Evolutionary conservation across 2,797 vertebrate species (phyloP), one percentile per base, ranked within the genome.

Genomic region (Capromys pilorides): DNA sequence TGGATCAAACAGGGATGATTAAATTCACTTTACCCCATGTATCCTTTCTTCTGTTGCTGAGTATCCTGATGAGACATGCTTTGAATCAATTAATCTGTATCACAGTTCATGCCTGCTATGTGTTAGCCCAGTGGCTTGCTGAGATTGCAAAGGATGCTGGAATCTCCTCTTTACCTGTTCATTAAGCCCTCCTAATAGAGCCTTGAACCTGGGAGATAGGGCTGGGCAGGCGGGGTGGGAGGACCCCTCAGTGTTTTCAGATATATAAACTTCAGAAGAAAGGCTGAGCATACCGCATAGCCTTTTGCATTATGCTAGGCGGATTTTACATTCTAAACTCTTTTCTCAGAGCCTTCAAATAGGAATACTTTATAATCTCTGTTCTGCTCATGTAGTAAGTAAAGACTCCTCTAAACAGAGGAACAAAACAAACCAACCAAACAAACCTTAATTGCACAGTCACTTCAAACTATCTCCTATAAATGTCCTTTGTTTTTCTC

Each of bases 71-170:
- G 90, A 45, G 84, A 71, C 0, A 0, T 62, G 90, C 62, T 86
- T 95, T 93, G 82, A 49, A 96, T 97, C 96, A 93, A 91, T 97
- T 97, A 93, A 79, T 90, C 93, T 96, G 75, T 75, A 93, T 95
- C 66, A 79, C 94, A 77, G 33, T 91, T 49, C 41, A 79, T 85
- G 92, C 41, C 24, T 71, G 19, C n/a, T 84, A 94, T 90, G 64
- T 97, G 97, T 95, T 64, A 93, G 66, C 96, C 90, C 88, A 82
- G 61, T 33, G 64, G 89, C 0, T 94, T 93, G 90, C 57, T 81
- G 59, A 95, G 51, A 84, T 88, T 92, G 94, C 71, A 73, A 77
- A 93, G 41, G n/a, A 39, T 11, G 39, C 18, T 57, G 67, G n/a
- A 73, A 31, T 66, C 9, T 51, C 39, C 24, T 67, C 81, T 85